These are phyloP conservation scores for Aphelocoma californica DNA, from an alignment of 2,797 vertebrate species.

Conservation along the genomic window DNA sequence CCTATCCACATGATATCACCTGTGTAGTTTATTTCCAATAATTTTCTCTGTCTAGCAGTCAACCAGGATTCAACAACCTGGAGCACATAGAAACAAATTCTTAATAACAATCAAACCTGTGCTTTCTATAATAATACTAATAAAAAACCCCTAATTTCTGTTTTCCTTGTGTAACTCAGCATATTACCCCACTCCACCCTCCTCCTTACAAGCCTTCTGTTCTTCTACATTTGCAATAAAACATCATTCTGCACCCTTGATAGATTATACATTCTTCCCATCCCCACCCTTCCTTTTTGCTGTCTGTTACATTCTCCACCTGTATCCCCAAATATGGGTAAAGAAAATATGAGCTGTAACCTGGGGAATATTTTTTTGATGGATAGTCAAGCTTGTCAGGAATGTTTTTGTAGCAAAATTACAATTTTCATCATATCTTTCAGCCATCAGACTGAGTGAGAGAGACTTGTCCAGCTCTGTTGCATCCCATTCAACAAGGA, in stretches of 20 bases:
- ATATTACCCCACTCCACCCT: not conserved
- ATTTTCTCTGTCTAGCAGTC: not conserved
- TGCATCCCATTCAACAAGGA: not conserved
- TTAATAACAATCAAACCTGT: not conserved
- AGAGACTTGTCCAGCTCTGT: not conserved
- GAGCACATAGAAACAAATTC: not conserved
- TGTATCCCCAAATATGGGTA: not conserved
- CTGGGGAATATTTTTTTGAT: not conserved
- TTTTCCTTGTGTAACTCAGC: not conserved
- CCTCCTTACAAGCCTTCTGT: not conserved
- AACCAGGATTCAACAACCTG: not conserved
- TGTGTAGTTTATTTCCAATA: not conserved
- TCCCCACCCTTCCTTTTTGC: not conserved
- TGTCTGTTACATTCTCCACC: not conserved
- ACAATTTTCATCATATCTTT: not conserved
- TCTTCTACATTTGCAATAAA: not conserved
- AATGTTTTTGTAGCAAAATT: not conserved
- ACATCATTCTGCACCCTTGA: not conserved
- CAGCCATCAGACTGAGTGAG: not conserved
- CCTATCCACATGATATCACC: not conserved
- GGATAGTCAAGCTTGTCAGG: not conserved
- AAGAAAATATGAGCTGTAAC: not conserved
- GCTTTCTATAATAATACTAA: not conserved
- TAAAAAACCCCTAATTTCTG: not conserved
- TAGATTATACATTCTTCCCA: not conserved